phyloP scores from a whole-genome alignment of 2,113 vertebrate genomes.

The Fregata magnificens region DNA sequence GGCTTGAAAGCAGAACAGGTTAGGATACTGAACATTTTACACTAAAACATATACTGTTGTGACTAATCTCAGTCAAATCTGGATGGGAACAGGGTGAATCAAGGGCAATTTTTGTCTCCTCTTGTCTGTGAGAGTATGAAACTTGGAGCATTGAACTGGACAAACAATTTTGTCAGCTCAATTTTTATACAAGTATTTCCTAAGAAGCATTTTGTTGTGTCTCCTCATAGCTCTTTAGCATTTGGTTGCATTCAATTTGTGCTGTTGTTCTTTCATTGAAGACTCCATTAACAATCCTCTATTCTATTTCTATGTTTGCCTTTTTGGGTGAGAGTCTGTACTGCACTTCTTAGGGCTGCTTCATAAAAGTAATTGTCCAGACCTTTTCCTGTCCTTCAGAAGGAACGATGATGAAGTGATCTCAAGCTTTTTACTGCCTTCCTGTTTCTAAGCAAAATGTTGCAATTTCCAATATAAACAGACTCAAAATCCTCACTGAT shows the following conservation, averaged over 20 bases:
- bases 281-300: neutral
- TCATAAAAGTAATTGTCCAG: neutral
- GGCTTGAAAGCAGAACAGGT: neutral
- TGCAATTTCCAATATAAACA: neutral
- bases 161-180: neutral
- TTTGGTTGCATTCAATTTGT: neutral
- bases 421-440: neutral
- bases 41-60: neutral
- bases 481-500: neutral
- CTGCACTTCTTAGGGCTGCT: neutral
- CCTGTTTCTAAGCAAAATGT: neutral
- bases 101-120: neutral
- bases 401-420: rapidly evolving
- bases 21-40: neutral
- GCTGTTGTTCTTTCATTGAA: neutral
- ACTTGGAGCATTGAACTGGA: neutral
- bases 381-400: neutral
- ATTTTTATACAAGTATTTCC: neutral
- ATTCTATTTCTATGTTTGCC: neutral
- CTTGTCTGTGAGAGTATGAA: neutral
- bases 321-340: neutral
- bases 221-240: neutral
- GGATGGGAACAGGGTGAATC: neutral
- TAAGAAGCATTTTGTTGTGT: neutral
- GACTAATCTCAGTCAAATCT: neutral